Evolutionary conservation across 2,113 vertebrate genomes (phyloP).

Genomic region (Upupa epops): DNA sequence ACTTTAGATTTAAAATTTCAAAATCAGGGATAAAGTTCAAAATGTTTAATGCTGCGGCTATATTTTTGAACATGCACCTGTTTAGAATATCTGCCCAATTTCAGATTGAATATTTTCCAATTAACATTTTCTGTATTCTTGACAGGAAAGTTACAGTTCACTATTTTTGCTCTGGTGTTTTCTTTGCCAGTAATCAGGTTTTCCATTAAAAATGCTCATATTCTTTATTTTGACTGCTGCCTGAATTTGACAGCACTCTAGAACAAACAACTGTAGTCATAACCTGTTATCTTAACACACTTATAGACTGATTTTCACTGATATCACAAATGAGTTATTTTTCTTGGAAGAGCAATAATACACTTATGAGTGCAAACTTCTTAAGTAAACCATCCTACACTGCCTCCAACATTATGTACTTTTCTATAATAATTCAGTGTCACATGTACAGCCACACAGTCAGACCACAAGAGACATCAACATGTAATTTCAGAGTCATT

Average conservation of each 20-base stretch:
- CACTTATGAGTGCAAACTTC: neutral
- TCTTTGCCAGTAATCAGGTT: neutral
- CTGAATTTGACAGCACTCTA: neutral
- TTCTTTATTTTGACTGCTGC: neutral
- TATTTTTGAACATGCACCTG: neutral
- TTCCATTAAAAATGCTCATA: neutral
- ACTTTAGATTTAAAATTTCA: neutral
- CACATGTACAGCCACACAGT: neutral
- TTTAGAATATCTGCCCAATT: neutral
- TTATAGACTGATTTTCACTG: neutral
- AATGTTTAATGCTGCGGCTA: neutral
- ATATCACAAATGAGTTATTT: neutral
- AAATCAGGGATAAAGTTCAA: neutral
- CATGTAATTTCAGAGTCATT: neutral
- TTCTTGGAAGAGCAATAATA: neutral
- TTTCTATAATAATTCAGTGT: neutral
- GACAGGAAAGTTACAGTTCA: neutral
- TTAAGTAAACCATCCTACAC: neutral
- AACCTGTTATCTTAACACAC: neutral
- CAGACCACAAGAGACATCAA: neutral
- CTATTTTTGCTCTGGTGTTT: neutral
- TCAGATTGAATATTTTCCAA: neutral
- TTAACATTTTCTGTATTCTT: neutral
- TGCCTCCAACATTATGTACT: neutral
- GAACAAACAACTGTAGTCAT: neutral